These are phyloP conservation scores for Zhuqinia jingwanae DNA, from an alignment of 2,888 invertebrate species.

Conservation along the genomic window DNA sequence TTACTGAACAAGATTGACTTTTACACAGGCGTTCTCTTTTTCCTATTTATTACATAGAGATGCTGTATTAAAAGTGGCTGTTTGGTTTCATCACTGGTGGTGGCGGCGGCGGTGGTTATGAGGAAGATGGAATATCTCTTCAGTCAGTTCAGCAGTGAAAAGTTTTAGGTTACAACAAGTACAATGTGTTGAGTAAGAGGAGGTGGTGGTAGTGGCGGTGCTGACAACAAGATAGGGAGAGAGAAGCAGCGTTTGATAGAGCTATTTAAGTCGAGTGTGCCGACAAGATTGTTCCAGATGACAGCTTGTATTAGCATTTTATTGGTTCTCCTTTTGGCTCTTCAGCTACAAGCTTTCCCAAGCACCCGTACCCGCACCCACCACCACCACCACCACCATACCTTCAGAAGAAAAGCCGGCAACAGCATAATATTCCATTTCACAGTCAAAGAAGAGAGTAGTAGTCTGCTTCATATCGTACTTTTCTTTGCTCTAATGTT, in stretches of 20 bases:
- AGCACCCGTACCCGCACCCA: background rate
- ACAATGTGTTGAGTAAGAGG: no score
- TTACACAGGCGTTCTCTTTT: constrained; percentile 23
- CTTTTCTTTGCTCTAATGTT: background rate
- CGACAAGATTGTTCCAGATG: constrained; percentile 70
- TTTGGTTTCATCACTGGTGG: background rate
- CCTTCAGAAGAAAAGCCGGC: background rate
- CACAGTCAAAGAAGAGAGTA: background rate
- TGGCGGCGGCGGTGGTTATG: no score
- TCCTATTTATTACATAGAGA: background rate
- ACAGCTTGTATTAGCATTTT: constrained; percentile 76
- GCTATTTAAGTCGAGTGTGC: constrained; percentile 68
- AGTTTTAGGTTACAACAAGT: no score
- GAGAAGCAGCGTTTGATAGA: constrained; percentile 63
- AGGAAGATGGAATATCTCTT: background rate
- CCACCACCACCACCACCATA: background rate
- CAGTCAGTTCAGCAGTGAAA: background rate
- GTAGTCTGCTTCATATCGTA: background rate
- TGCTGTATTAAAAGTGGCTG: constrained; percentile 4
- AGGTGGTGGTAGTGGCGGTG: background rate
- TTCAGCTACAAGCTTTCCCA: constrained; percentile 8
- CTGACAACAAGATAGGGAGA: constrained; percentile 48
- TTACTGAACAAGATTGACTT: constrained; percentile 32
- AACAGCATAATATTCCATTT: background rate
- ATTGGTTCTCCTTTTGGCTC: constrained; percentile 65